Percentiles rank a stretch among this genome's conserved stretches.
These are phyloP conservation scores for Lasioglossum vierecki DNA, from an alignment of 2,888 invertebrate genomes.

Conservation along the genomic window DNA sequence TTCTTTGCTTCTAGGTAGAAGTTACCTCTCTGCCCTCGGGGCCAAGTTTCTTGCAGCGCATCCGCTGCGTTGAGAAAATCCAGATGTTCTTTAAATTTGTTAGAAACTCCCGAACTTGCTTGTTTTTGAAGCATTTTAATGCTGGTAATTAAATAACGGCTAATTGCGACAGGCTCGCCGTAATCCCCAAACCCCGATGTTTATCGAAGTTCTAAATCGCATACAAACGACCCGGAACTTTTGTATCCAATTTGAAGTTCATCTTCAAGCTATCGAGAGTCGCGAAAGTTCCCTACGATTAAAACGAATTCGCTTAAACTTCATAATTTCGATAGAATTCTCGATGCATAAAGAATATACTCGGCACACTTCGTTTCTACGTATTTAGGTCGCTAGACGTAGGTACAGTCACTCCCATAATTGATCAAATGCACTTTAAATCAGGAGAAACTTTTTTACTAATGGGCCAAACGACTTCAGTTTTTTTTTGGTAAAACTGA, in stretches of 20 bases:
- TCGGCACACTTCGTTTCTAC: background rate
- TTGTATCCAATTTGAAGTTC: conserved; percentile 10
- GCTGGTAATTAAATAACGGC: conserved; percentile 6
- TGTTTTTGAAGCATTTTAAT: conserved; percentile 13
- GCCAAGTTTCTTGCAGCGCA: background rate
- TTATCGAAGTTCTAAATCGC: conserved; percentile 11
- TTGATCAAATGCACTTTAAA: background rate
- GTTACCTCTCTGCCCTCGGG: background rate
- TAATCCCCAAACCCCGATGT: background rate
- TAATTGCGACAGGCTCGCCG: conserved; percentile 1
- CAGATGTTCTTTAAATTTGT: conserved; percentile 16
- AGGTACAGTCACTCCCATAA: background rate
- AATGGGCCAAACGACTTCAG: background rate
- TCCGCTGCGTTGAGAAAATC: background rate
- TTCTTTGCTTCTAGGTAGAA: background rate
- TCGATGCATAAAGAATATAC: background rate
- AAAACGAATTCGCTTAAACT: background rate
- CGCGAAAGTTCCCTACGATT: background rate
- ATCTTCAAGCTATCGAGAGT: background rate
- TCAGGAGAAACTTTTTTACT: background rate
- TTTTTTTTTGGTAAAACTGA: background rate
- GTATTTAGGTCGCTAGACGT: background rate
- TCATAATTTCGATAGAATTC: background rate
- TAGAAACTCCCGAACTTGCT: background rate
- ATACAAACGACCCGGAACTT: background rate